Base-by-base conservation (phyloP, 2,888 invertebrate species). In the Biston betularia region DNA sequence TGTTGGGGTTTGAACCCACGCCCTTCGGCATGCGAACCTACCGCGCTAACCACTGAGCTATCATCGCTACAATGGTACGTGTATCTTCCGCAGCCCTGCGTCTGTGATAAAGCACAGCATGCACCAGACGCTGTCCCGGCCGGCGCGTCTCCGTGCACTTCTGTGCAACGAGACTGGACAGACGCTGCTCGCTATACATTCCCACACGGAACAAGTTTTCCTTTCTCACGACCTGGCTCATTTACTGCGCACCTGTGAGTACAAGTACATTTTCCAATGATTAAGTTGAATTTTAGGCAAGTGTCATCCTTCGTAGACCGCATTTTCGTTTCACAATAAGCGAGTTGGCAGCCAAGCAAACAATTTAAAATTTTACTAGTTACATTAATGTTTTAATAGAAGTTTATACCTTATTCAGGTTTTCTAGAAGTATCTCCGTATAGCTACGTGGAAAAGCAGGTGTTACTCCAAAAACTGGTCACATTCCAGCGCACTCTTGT, bases 371-470 rank as follows among this genome's bases (percentile, higher is more conserved):
- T n/a, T n/a, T n/a, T n/a, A n/a, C n/a, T n/a, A n/a, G n/a, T n/a
- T n/a, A n/a, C n/a, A n/a, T n/a, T n/a, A n/a, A n/a, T n/a, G n/a
- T 24, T 24, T 2, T 24, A 24, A 24, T 24, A 24, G 24, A 24
- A 24, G 24, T 45, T 35, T 57, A n/a, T 10, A 7, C 14, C 9
- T 44, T 12, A 7, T 42, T 0, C 77, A 94, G 94, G 89, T 82
- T 93, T 93, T 72, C 77, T 94, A 4, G 86, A 88, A 14, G 66
- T 79, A 12, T 90, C 92, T 0, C 81, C 87, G 0, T 83, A 90
- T 75, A 88, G 81, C 50, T 87, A 88, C 73, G 53, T 63, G 0
- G 91, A 93, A 78, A 92, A 92, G 73, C 85, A 82, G 34, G 82
- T 89, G 53, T 75, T 93, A 0, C 76, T 94, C 35, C 74, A 76